Evolutionary conservation across 2,797 vertebrate genomes (phyloP), one percentile per base, ranked within the genome.

Genomic region (Neosalanx taihuensis): DNA sequence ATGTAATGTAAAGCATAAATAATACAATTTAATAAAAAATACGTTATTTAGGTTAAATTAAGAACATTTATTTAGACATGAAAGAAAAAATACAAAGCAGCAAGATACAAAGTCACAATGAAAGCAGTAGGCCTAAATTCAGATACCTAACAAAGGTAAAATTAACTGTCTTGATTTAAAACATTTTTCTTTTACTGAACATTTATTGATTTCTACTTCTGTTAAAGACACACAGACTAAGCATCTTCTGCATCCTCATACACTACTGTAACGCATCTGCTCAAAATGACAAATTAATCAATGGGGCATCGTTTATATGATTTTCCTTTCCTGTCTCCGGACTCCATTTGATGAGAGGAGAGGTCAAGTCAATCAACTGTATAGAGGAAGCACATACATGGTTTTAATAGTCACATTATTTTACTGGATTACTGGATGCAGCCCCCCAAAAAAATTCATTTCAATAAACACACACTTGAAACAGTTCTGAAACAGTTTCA

Each of bases 301-400:
- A 90, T 0, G 77, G 91, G 7, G 81, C 65, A 0, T 66, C 67
- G 7, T 81, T 82, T 67, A 85, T 81, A 4, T 26, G 33, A 35
- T 88, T 91, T 75, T 90, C 87, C 30, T 85, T 87, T 75, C 90
- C 93, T 69, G 87, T 83, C 4, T 92, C 90, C 46, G 93, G 93
- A 84, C 92, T 93, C 92, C 92, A 93, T 76, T 89, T 92, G 79
- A 94, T 94, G 57, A 94, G 91, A 0, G 92, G 93, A 26, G 93
- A 93, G 80, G 84, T 93, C 67, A 94, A 79, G 73, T 94, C 92
- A 30, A 94, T 94, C 61, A 94, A 84, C 90, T 94, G 86, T 26
- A 37, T 71, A 76, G 6, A 64, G 30, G 70, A 64, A 64, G 57
- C 26, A 65, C 20, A 9, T 3, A 49, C 18, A 49, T 17, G 9